Evolutionary conservation across 2,113 vertebrate genomes (phyloP).

Genomic region (Erpornis zantholeuca): DNA sequence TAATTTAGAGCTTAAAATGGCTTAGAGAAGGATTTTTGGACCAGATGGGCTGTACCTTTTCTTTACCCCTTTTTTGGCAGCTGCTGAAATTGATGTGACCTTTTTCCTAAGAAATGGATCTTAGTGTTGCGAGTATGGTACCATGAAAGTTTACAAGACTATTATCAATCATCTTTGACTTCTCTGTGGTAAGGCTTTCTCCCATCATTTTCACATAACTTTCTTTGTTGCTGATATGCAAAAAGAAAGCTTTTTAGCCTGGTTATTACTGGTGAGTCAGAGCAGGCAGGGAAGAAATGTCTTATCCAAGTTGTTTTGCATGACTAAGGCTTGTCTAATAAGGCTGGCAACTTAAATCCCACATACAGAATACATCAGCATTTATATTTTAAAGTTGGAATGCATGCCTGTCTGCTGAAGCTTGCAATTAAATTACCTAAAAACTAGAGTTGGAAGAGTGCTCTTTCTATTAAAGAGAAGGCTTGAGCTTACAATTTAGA

Average conservation of each 20-base stretch:
- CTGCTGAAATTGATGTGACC: neutral
- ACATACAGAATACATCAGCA: neutral
- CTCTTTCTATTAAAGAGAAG: neutral
- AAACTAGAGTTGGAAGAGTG: neutral
- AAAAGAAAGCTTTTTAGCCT: neutral
- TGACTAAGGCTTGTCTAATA: slow-evolving; percentile 28
- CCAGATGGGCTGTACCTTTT: neutral
- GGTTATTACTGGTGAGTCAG: neutral
- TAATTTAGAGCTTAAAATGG: neutral
- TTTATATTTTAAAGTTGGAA: slow-evolving; percentile 23
- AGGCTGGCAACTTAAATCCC: slow-evolving; percentile 25
- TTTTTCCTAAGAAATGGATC: neutral
- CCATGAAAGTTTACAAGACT: neutral
- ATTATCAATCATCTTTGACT: neutral
- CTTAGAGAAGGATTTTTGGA: neutral
- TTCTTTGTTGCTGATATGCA: neutral
- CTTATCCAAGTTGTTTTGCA: neutral
- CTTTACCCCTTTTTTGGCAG: neutral
- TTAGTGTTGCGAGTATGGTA: neutral
- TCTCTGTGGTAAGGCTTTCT: neutral
- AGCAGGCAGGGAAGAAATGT: neutral
- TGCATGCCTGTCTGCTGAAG: neutral
- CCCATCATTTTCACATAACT: neutral
- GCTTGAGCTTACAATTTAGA: neutral
- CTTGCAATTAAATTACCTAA: slow-evolving; percentile 1